Percentiles rank a stretch among this genome's conserved stretches.
These are phyloP conservation scores for Simalia tracyae DNA, from an alignment of 2,797 vertebrate species.

Conservation along the genomic window DNA sequence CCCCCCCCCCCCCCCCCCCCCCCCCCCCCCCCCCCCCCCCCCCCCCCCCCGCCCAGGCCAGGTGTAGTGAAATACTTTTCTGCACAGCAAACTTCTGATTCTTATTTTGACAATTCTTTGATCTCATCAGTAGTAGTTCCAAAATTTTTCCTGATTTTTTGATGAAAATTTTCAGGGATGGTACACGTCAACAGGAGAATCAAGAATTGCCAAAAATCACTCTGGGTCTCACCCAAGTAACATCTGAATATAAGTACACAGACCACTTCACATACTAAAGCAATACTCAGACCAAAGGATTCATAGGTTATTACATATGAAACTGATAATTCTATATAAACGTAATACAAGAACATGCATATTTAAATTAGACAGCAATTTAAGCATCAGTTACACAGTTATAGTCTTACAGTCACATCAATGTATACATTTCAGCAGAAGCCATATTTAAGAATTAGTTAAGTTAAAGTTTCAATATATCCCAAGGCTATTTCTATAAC, in stretches of 20 bases:
- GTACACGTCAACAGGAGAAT: background rate
- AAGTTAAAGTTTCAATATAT: slow-evolving; percentile 14
- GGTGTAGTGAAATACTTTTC: background rate
- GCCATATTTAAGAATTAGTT: background rate
- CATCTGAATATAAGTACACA: slow-evolving; percentile 50
- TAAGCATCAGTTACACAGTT: background rate
- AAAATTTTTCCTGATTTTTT: background rate
- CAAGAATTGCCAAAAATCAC: background rate
- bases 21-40: too few species aligned
- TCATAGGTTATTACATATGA: slow-evolving; percentile 35
- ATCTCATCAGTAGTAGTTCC: background rate
- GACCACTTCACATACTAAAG: slow-evolving; percentile 55
- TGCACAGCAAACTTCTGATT: background rate
- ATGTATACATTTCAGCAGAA: slow-evolving; percentile 2
- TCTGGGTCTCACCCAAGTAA: slow-evolving; percentile 1
- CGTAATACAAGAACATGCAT: slow-evolving; percentile 4
- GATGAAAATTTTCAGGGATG: background rate
- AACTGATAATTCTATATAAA: slow-evolving; percentile 24
- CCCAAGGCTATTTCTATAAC: slow-evolving; percentile 5
- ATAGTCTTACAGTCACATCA: background rate
- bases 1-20: too few species aligned
- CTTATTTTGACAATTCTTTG: background rate
- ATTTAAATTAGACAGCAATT: background rate
- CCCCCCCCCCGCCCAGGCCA: too few species aligned
- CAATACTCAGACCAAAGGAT: slow-evolving; percentile 47